These are phyloP conservation scores for Smutsia temminckii DNA, from an alignment of 2,797 vertebrate genomes.

Conservation along the genomic window DNA sequence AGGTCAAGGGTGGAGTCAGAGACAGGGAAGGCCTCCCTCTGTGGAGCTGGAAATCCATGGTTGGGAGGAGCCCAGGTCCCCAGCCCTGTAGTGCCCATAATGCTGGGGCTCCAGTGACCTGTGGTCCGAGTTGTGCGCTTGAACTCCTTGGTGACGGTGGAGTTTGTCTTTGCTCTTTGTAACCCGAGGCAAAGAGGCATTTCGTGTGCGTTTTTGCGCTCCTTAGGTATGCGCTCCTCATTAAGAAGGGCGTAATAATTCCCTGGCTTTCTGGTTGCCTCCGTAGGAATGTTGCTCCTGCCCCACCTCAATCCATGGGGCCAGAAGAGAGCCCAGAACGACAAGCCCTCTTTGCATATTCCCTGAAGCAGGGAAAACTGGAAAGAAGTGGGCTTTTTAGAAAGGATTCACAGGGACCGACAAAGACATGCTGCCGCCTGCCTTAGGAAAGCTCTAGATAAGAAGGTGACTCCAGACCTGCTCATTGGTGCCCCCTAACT, in stretches of 20 bases:
- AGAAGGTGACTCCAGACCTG: neutral
- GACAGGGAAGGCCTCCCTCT: neutral
- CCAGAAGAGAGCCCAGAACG: neutral
- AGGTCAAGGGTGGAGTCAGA: neutral
- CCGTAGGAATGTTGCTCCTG: rapidly evolving
- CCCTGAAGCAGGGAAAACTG: neutral
- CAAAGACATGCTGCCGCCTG: neutral
- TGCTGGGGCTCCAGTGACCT: neutral
- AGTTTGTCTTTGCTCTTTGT: neutral
- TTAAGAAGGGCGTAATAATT: neutral
- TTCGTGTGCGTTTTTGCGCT: no score
- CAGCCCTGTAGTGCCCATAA: no score
- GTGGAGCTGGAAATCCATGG: neutral
- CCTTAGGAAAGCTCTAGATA: neutral
- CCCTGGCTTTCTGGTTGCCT: neutral
- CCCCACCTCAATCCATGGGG: no score
- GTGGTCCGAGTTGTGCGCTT: neutral
- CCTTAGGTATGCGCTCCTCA: neutral
- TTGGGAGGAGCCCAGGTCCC: neutral
- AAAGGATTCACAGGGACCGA: neutral
- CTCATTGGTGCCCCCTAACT: neutral
- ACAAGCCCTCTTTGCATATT: neutral
- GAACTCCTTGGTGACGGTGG: neutral
- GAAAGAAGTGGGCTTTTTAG: neutral
- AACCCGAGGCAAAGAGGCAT: neutral